Conservation (phyloP, 1,140 invertebrate genomes). For the Leptonema lineaticorne region DNA sequence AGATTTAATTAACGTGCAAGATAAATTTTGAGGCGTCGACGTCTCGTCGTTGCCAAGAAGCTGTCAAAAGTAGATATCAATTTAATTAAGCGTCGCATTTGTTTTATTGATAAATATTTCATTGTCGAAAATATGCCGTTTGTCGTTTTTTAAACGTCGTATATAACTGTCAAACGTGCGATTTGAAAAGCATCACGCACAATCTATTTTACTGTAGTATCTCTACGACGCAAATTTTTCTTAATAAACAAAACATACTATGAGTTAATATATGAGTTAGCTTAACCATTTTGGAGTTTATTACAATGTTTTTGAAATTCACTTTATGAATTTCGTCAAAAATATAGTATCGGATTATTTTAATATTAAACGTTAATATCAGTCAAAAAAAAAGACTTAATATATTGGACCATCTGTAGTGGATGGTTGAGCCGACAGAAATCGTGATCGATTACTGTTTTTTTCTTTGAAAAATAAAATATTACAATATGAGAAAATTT, state of each 20-base stretch:
- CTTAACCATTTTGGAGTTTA: too few species aligned
- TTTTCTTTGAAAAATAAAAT: neutral
- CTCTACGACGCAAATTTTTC: too few species aligned
- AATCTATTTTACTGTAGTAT: too few species aligned
- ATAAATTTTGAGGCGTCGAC: constrained; percentile 41
- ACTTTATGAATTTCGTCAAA: too few species aligned
- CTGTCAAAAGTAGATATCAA: constrained; percentile 41
- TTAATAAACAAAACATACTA: too few species aligned
- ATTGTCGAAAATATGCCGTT: neutral
- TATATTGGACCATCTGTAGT: neutral
- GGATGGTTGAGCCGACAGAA: neutral
- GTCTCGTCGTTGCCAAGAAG: constrained; percentile 34
- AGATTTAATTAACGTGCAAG: constrained; percentile 42
- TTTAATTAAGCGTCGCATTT: constrained; percentile 39
- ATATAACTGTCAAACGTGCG: too few species aligned
- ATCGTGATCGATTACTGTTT: constrained; percentile 1
- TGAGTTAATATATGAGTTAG: too few species aligned
- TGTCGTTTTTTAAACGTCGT: too few species aligned
- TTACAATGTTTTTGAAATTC: too few species aligned
- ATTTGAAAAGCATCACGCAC: too few species aligned
- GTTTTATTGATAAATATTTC: constrained; percentile 21
- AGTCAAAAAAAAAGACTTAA: neutral
- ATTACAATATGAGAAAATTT: neutral
- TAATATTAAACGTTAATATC: too few species aligned
- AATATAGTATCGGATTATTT: too few species aligned